A percentile compares a stretch with the other conserved stretches of the same genome.
Conservation (phyloP, 2,797 vertebrate genomes). For the Acipenser oxyrinchus region DNA sequence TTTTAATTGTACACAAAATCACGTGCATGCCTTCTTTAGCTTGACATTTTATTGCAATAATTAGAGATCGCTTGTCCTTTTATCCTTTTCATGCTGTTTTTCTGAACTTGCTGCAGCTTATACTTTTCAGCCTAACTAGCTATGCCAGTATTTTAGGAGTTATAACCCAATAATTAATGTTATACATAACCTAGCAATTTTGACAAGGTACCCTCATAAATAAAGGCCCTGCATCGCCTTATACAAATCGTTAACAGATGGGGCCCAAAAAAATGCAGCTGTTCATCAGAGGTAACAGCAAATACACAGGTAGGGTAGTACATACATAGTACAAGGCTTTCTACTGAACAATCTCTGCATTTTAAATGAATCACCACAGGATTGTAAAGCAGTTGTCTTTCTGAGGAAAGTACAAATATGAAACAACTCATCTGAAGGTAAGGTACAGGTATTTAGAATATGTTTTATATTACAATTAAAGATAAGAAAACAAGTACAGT, state of each 20-base stretch:
- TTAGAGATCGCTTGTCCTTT: background rate
- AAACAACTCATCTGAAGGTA: too few species aligned
- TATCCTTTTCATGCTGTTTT: background rate
- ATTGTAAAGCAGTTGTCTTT: too few species aligned
- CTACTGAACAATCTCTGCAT: background rate
- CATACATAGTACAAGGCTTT: background rate
- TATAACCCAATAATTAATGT: constrained; percentile 7
- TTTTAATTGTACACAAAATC: background rate
- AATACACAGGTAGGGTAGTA: too few species aligned
- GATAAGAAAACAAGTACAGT: too few species aligned
- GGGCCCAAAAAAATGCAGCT: background rate
- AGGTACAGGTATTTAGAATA: too few species aligned
- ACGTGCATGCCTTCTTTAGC: background rate
- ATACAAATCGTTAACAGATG: background rate
- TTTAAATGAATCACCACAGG: background rate
- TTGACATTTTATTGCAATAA: background rate
- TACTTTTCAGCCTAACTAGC: background rate
- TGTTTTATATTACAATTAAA: too few species aligned
- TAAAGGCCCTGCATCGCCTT: background rate
- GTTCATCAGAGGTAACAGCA: too few species aligned
- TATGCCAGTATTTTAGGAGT: background rate
- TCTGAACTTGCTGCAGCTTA: background rate
- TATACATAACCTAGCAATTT: constrained; percentile 4
- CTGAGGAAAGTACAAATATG: too few species aligned
- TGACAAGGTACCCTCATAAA: constrained; percentile 8